A percentile compares a stretch with the other conserved stretches of the same genome.
These are phyloP conservation scores for Prinia subflava DNA, from an alignment of 2,113 vertebrate species.

Conservation along the genomic window DNA sequence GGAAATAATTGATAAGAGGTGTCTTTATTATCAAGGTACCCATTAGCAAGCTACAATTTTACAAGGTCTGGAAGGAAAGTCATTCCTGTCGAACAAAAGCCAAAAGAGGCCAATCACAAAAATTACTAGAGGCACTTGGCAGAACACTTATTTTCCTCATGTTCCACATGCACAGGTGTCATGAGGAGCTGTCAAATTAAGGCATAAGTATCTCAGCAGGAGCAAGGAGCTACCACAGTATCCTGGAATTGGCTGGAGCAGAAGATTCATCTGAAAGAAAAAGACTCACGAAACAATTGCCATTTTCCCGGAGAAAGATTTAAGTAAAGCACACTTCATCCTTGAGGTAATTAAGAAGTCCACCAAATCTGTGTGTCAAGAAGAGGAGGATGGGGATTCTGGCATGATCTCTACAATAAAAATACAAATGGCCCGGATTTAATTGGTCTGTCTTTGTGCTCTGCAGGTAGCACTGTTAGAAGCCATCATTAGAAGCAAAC, in stretches of 20 bases:
- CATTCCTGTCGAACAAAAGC: background rate
- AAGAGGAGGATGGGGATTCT: background rate
- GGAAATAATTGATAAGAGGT: background rate
- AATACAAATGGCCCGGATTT: background rate
- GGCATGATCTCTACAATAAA: background rate
- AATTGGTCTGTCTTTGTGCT: slow-evolving; percentile 9
- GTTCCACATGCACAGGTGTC: background rate
- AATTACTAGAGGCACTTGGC: slow-evolving; percentile 16
- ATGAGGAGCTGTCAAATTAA: slow-evolving; percentile 22
- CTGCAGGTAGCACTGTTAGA: slow-evolving; percentile 8
- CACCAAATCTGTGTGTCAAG: background rate
- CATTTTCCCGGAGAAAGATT: background rate
- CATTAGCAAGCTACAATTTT: background rate
- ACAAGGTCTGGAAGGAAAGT: background rate
- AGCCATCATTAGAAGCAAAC: background rate
- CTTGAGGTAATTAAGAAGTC: background rate
- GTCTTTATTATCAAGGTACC: background rate
- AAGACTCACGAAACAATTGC: background rate
- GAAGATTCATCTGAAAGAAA: background rate
- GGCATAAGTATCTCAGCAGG: background rate
- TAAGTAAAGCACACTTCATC: background rate
- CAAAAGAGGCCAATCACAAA: slow-evolving; percentile 5
- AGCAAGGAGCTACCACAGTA: background rate
- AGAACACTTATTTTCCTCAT: slow-evolving; percentile 18
- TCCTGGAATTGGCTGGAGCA: background rate